A percentile compares a stretch with the other conserved stretches of the same genome.
phyloP scores from a whole-genome alignment of 64 coral and sea anemone species.

The Catalaphyllia jardinei region DNA sequence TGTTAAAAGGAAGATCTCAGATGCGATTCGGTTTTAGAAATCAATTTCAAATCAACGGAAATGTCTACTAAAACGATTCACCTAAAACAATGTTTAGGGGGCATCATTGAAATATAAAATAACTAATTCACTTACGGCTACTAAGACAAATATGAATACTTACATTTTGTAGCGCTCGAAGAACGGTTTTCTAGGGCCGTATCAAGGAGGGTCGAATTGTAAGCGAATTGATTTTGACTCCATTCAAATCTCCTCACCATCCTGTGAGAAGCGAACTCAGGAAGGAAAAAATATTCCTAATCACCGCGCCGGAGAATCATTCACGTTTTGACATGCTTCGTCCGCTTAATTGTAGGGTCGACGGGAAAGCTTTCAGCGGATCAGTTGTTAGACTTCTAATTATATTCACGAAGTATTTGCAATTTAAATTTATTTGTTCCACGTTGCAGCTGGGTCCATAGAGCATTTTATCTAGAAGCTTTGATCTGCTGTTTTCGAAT shows the following conservation, averaged over 20 bases:
- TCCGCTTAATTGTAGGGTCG: background rate
- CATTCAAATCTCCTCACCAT: conserved; percentile 34
- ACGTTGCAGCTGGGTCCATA: conserved; percentile 30
- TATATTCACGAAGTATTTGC: conserved; percentile 32
- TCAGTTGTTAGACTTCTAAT: conserved; percentile 12
- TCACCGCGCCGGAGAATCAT: background rate
- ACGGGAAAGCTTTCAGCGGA: conserved; percentile 5
- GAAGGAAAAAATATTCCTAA: background rate
- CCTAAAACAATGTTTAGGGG: background rate
- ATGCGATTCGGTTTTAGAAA: too few relatives aligned
- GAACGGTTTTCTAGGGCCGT: background rate
- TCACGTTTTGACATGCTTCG: conserved; percentile 19
- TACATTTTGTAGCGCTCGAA: conserved; percentile 3
- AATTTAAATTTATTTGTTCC: conserved; percentile 34
- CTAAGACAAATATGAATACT: background rate
- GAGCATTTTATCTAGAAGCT: background rate
- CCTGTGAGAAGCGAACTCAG: background rate
- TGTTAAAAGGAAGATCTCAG: too few relatives aligned
- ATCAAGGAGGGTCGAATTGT: background rate
- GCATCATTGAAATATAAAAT: background rate
- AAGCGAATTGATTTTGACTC: background rate
- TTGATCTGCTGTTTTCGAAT: background rate
- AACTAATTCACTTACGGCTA: background rate
- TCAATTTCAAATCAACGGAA: too few relatives aligned
- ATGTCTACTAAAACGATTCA: too few relatives aligned